Base-by-base conservation (phyloP, 2,888 invertebrate genomes). In the Drosophila niveifrons region DNA sequence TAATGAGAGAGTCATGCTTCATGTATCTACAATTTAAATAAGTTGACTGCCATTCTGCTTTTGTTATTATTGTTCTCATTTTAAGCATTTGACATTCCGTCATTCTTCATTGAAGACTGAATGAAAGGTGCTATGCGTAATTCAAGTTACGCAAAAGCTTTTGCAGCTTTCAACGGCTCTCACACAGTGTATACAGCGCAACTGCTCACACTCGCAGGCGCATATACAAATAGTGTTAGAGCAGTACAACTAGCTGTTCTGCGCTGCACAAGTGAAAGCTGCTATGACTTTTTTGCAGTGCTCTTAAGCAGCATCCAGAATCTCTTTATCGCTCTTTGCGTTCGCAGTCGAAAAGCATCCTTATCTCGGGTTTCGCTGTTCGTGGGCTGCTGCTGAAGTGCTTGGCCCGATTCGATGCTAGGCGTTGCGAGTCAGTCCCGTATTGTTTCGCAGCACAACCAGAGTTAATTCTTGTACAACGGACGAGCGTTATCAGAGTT, bases 391-490 rank as follows among this genome's bases (percentile, higher is more conserved):
- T 34, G 43, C 36, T 69, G 34, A 66, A 66, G 78, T 77, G 56
- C 69, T 72, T 77, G 72, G 57, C 72, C 61, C 75, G 63, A 55
- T 65, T 68, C 63, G 68, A 46, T 64, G 72, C 56, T 70, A 71
- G 59, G 61, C 47, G 31, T 69, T 44, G 47, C 28, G 46, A 34
- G 55, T 77, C 75, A 77, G 78, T 85, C 75, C 78, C 71, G 63
- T 68, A 72, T 78, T 76, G 79, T 73, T 75, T 76, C 78, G 83
- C 82, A 77, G 56, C 71, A 70, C 28, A 77, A 75, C 46, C 75
- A 80, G 79, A 83, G 80, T 78, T 56, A 72, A 66, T 67, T 52
- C 68, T 66, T 67, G 63, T 52, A 46, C 56, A 63, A 53, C 75
- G 80, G 70, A 75, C 72, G 53, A 47, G 23, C 41, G 28, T 11